Base-by-base conservation (phyloP, 2,797 vertebrate genomes). In the Karalla daura region DNA sequence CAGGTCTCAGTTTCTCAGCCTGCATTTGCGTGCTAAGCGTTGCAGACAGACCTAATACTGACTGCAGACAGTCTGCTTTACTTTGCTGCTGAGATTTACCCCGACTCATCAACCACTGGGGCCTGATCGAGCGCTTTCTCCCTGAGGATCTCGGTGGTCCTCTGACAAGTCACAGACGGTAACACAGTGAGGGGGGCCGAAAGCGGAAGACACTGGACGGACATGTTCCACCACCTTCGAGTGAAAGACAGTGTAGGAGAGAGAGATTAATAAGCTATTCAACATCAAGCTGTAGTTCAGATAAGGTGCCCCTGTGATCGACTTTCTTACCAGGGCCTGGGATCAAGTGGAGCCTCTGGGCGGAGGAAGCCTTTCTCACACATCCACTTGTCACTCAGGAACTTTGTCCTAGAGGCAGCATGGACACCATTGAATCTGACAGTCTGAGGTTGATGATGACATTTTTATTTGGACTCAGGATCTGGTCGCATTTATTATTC, bases 341-440 rank as follows among this genome's bases (percentile, higher is more conserved):
- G 85, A 39, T 87, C 85, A 3, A 80, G 63, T 5, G 88, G 82
- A 55, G 88, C 81, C 1, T 94, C 94, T 63, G 90, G 92, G 64
- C 87, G 92, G 81, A 96, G 79, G 83, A 97, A 97, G 5, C 95
- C 96, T 60, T 95, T 97, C 87, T 96, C 95, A 50, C 85, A 87
- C 96, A 98, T 98, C 96, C 96, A 98, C 63, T 92, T 93, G 84
- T 97, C 95, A 20, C 90, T 97, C 78, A 98, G 83, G 87, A 97
- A 98, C 87, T 97, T 98, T 74, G 96, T 94, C 95, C 96, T 98
- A 10, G 8, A 35, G 35, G 36, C 11, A 49, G 40, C 45, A 27
- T 0, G 3, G n/a, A 3, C 1, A 27, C 5, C 11, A 37, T 2
- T 11, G 8, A 44, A 0, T 20, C 1, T 10, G 5, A 37, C n/a